phyloP scores from a whole-genome alignment of 35 echinoderm and acorn worm genomes.

The Hemicentrotus pulcherrimus region DNA sequence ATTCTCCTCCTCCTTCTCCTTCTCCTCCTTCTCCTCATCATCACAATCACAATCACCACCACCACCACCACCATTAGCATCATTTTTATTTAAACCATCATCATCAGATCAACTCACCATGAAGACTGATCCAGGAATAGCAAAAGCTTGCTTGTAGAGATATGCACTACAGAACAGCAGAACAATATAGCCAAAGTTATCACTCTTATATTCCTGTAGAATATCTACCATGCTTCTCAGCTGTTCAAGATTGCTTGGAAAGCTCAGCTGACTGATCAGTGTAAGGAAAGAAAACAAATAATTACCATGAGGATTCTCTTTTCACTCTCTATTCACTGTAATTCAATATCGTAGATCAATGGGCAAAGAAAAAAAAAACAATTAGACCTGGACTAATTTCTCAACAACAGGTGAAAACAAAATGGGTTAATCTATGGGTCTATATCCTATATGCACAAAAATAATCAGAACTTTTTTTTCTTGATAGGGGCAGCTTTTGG shows the following conservation, averaged over 20 bases:
- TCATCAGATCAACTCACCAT: constrained; percentile 62
- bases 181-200: constrained; percentile 75
- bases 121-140: constrained; percentile 97
- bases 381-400: no score
- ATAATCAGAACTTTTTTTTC: no score
- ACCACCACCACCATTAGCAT: background rate
- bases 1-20: background rate
- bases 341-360: no score
- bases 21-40: background rate
- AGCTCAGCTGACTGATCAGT: constrained; percentile 62
- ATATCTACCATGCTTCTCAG: constrained; percentile 65
- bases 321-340: no score
- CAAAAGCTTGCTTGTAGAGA: constrained; percentile 98
- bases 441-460: no score
- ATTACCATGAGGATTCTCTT: no score
- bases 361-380: no score
- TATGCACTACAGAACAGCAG: constrained; percentile 94
- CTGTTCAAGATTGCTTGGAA: constrained; percentile 89
- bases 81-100: background rate
- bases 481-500: no score
- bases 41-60: background rate
- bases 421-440: no score
- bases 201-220: constrained; percentile 78
- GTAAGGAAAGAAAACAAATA: background rate
- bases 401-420: no score